Evolutionary conservation across 1,140 invertebrate species (phyloP).

Genomic region (Pectinophora gossypiella): DNA sequence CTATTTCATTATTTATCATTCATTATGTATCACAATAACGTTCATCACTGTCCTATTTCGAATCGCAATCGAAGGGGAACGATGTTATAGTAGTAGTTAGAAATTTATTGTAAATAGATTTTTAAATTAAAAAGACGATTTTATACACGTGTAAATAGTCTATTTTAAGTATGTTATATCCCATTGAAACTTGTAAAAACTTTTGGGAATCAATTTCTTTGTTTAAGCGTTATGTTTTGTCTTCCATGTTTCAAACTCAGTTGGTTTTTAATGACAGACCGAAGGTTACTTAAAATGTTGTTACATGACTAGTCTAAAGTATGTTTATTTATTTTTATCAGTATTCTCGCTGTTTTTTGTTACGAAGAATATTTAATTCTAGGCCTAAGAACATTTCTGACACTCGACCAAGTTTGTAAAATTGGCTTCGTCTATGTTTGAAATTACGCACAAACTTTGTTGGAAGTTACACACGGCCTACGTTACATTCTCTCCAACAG

Average conservation of each 20-base stretch:
- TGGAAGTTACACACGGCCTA: too few species aligned
- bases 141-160: conserved; percentile 47
- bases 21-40: background rate
- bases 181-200: background rate
- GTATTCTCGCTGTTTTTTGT: too few species aligned
- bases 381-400: too few species aligned
- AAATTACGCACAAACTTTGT: too few species aligned
- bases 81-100: conserved; percentile 52
- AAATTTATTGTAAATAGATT: conserved; percentile 52
- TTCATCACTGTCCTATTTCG: background rate
- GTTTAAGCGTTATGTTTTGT: background rate
- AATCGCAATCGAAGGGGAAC: conserved; percentile 18
- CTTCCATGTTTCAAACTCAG: background rate
- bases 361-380: too few species aligned
- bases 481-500: too few species aligned
- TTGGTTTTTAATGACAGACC: background rate
- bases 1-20: background rate
- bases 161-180: conserved; percentile 8
- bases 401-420: too few species aligned
- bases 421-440: too few species aligned
- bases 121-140: conserved; percentile 37
- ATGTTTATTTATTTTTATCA: too few species aligned
- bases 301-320: too few species aligned
- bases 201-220: background rate
- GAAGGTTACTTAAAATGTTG: too few species aligned